These are phyloP conservation scores for Pongo abelii DNA, from an alignment of 2,113 vertebrate species.

Conservation along the genomic window DNA sequence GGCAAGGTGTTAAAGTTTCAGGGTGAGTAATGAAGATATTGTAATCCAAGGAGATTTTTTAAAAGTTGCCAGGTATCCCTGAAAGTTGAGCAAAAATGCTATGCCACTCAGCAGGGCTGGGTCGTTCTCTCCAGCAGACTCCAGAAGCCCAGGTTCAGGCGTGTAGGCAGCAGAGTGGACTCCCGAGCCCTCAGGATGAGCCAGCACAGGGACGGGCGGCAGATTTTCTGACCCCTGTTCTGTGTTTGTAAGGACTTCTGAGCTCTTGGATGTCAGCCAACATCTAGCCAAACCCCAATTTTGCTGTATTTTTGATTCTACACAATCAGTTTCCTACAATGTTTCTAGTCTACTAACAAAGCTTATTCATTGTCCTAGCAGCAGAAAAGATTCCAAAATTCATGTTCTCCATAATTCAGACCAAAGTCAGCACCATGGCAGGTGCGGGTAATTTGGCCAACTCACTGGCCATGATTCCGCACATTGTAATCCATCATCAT, in stretches of 20 bases:
- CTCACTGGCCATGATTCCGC: not conserved
- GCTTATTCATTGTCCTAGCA: not conserved
- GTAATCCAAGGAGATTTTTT: too few relatives aligned
- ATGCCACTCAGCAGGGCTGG: not conserved
- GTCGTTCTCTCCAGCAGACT: not conserved
- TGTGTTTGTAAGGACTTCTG: accelerated
- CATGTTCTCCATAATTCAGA: slow-evolving; percentile 47
- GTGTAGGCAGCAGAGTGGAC: accelerated
- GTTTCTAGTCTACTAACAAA: not conserved
- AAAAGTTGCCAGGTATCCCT: not conserved
- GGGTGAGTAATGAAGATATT: not conserved
- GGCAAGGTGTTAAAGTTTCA: not conserved
- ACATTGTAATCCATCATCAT: slow-evolving; percentile 60
- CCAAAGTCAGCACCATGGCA: not conserved
- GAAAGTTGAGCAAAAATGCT: not conserved
- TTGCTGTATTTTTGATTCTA: not conserved
- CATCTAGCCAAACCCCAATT: not conserved
- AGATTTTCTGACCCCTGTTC: not conserved
- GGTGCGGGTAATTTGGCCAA: not conserved
- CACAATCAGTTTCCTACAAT: not conserved
- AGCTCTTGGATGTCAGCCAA: not conserved
- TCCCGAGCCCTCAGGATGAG: accelerated
- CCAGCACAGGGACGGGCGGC: accelerated
- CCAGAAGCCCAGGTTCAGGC: accelerated
- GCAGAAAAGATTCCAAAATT: slow-evolving; percentile 53